These are phyloP conservation scores for Drosophila tsacasi DNA, from an alignment of 1,140 invertebrate species.

Conservation along the genomic window DNA sequence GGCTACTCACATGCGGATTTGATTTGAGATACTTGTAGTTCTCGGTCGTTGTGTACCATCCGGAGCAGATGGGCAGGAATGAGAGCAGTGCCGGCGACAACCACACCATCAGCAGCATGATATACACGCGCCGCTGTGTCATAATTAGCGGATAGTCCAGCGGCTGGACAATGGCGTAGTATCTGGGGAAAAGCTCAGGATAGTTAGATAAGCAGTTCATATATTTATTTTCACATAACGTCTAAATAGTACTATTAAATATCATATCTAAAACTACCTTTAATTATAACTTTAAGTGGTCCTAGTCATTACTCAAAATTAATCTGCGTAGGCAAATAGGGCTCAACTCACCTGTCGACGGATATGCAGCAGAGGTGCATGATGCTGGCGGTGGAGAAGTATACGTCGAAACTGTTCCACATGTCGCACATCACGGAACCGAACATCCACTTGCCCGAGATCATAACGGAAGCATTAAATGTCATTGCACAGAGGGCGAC, in stretches of 20 bases:
- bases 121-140: conserved; percentile 90
- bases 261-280: background rate
- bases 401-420: conserved; percentile 98
- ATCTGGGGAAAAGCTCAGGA: conserved; percentile 85
- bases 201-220: background rate
- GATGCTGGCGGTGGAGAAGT: conserved; percentile 95
- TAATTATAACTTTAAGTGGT: background rate
- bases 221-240: too few relatives aligned
- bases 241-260: background rate
- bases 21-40: conserved; percentile 90
- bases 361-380: conserved; percentile 96
- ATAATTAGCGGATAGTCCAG: conserved; percentile 95
- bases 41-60: conserved; percentile 95
- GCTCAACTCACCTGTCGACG: conserved; percentile 87
- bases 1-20: conserved; percentile 89
- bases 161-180: conserved; percentile 95
- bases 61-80: conserved; percentile 97
- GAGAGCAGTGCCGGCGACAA: conserved; percentile 96
- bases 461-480: conserved; percentile 95
- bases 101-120: conserved; percentile 96
- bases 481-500: conserved; percentile 97
- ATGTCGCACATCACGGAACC: conserved; percentile 96
- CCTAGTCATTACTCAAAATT: background rate
- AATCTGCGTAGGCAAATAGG: background rate
- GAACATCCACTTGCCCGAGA: conserved; percentile 94